Evolutionary conservation across 2,888 invertebrate genomes (phyloP), one percentile per base, ranked within the genome.

Genomic region (Adela reaumurella): DNA sequence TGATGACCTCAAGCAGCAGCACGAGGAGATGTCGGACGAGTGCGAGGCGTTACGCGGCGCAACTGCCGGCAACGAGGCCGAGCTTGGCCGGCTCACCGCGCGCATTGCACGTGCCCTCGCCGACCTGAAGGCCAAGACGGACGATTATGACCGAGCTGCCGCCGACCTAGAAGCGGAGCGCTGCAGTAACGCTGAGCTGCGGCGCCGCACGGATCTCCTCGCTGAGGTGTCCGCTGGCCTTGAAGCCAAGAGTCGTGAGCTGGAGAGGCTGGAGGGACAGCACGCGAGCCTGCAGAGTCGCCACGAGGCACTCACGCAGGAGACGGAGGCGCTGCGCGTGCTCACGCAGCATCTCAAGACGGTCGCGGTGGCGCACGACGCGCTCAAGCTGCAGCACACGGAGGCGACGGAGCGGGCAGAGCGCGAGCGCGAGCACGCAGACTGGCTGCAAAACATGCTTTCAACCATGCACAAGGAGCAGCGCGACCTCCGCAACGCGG

Each of bases 401-500:
- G 69, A 72, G 46, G 62, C 69, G 24, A 58, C 70, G 24, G 24
- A 24, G 24, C 50, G 42, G 17, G 24, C 24, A 8, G 8, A 24
- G 24, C 4, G 11, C 3, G 35, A 8, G 8, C 35, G 35, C 8
- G 59, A 60, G 51, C 73, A 79, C 53, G 60, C 67, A 28, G 77
- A 77, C 52, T 65, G 65, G 28, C 58, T 77, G 43, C 76, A 76
- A 52, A 74, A 74, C 53, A 81, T 76, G 52, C 63, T 83, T 46
- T 73, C 78, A 50, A 58, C 63, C 16, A 72, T 83, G 67, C 74
- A 82, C 49, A 79, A 73, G 62, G 86, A 86, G 53, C 82, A 87
- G 47, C 79, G 87, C 56, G 73, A 77, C 45, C 63, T 90, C 43
- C 85, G 90, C 57, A 90, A 90, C 59, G 79, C 80, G 1, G 83